These are phyloP conservation scores for Drosophila hydei DNA, from an alignment of 1,140 invertebrate species.

Conservation along the genomic window DNA sequence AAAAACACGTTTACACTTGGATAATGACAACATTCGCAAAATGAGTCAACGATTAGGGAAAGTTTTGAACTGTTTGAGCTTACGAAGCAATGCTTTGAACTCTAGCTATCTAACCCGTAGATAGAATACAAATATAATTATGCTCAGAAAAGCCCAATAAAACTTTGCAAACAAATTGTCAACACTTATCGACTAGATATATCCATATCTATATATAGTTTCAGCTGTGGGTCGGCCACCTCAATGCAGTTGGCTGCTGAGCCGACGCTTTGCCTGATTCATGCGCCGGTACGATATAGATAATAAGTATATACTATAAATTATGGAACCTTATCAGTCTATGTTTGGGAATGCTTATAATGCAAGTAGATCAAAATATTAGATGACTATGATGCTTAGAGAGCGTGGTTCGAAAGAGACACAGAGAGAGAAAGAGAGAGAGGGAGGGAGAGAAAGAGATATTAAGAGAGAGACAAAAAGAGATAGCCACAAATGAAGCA, in stretches of 20 bases:
- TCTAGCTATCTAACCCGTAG: background rate
- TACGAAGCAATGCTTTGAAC: background rate
- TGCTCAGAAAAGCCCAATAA: background rate
- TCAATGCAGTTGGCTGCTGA: constrained; percentile 13
- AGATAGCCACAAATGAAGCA: background rate
- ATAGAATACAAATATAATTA: background rate
- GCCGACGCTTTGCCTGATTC: constrained; percentile 21
- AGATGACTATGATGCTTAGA: constrained; percentile 27
- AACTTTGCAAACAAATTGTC: background rate
- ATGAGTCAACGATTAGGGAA: constrained; percentile 7
- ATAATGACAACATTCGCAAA: constrained; percentile 8
- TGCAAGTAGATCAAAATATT: constrained; percentile 8
- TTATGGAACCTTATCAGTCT: constrained; percentile 14
- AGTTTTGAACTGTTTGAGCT: background rate
- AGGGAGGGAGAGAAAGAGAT: background rate
- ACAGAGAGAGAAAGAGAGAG: background rate
- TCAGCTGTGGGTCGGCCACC: background rate
- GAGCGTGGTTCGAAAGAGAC: background rate
- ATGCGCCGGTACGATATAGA: constrained; percentile 23
- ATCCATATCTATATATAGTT: background rate
- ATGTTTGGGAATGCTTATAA: background rate
- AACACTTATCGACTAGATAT: background rate
- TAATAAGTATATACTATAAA: constrained; percentile 18
- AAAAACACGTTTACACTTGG: constrained; percentile 3
- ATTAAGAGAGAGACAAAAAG: background rate